These are phyloP conservation scores for Ephydatia muelleri DNA, from an alignment of 37 sponge, comb jelly and placozoan species.

Conservation along the genomic window DNA sequence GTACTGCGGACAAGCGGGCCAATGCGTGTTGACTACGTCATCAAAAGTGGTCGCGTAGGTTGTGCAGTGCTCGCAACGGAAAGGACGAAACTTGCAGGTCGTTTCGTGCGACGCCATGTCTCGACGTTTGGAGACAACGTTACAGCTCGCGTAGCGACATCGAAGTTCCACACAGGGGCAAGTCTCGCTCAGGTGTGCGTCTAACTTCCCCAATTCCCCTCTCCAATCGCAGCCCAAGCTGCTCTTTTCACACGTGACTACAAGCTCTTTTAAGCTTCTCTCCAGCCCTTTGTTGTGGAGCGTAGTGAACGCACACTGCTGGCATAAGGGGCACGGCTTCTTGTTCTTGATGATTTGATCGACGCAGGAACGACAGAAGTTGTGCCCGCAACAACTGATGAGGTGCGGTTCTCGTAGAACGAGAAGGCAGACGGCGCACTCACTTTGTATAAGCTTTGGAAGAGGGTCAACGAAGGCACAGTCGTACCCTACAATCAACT, in stretches of 20 bases:
- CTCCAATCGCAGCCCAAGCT: conserved; percentile 44
- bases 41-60: conserved; percentile 15
- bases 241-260: conserved; percentile 30
- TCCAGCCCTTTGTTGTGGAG: conserved; percentile 29
- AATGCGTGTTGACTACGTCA: conserved; percentile 12
- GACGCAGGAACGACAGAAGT: conserved; percentile 47
- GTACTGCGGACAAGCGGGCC: background rate
- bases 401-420: conserved; percentile 42
- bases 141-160: conserved; percentile 17
- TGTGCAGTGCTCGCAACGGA: conserved; percentile 14
- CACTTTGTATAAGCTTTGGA: conserved; percentile 17
- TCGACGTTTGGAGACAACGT: background rate
- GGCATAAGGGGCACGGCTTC: conserved; percentile 47
- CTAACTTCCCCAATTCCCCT: conserved; percentile 32
- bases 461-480: conserved; percentile 33
- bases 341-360: background rate
- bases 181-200: conserved; percentile 11
- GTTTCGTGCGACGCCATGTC: conserved; percentile 12
- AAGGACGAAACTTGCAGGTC: conserved; percentile 23
- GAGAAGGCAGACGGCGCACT: conserved; percentile 46
- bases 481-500: conserved; percentile 9
- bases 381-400: conserved; percentile 48
- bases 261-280: conserved; percentile 25
- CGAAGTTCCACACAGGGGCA: background rate
- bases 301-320: conserved; percentile 17